phyloP scores from a whole-genome alignment of 2,797 vertebrate species.

The Coccyzus lansbergi region DNA sequence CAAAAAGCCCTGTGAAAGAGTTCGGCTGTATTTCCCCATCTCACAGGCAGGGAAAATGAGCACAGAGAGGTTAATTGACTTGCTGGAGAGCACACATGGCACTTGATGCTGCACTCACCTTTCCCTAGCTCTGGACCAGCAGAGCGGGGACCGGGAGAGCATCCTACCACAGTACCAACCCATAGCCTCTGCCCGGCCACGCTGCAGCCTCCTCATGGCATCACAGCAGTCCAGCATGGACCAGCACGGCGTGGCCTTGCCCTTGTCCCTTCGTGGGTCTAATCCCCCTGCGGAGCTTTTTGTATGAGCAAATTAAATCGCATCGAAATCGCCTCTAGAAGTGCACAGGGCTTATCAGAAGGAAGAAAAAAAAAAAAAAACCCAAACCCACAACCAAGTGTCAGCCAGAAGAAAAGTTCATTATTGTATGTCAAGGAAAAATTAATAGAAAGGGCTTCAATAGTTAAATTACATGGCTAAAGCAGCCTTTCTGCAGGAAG shows the following conservation, averaged over 20 bases:
- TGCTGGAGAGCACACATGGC: not conserved
- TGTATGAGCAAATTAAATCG: not conserved
- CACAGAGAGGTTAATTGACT: conserved; percentile 2
- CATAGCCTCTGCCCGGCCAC: rapidly evolving
- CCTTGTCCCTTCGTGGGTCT: not conserved
- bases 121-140: not conserved
- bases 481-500: conserved; percentile 17
- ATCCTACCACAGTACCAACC: not conserved
- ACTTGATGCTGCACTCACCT: not conserved
- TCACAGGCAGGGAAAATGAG: not conserved
- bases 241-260: rapidly evolving
- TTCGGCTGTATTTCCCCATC: not conserved
- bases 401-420: conserved; percentile 25
- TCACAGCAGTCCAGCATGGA: not conserved
- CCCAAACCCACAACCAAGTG: not conserved
- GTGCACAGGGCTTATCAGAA: not conserved
- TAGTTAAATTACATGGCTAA: conserved; percentile 50
- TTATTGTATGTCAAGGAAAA: not conserved
- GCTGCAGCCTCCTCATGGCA: not conserved
- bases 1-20: not conserved
- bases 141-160: rapidly evolving
- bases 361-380: no score
- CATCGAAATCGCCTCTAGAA: not conserved
- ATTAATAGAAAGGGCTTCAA: conserved; percentile 40
- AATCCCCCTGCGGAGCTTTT: not conserved